A percentile compares a stretch with the other conserved stretches of the same genome.
These are phyloP conservation scores for Siphamia tubifer DNA, from an alignment of 2,113 vertebrate genomes.

Conservation along the genomic window DNA sequence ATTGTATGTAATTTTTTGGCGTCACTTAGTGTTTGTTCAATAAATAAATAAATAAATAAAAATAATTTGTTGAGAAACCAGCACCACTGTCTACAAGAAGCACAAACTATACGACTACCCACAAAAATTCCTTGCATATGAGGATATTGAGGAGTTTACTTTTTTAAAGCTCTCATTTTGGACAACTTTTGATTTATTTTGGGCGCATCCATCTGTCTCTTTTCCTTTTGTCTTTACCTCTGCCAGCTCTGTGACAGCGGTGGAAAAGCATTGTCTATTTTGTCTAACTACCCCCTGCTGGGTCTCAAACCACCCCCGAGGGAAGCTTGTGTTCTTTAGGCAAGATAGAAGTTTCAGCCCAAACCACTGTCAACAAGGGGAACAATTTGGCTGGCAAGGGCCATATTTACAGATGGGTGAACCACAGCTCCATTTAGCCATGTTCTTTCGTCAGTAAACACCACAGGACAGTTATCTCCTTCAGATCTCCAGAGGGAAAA, in stretches of 20 bases:
- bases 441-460: conserved; percentile 72
- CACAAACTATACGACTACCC: conserved; percentile 3
- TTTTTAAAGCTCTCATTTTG: conserved; percentile 43
- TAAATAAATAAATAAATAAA: too few relatives aligned
- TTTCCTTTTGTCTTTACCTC: conserved; percentile 40
- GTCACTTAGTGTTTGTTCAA: too few relatives aligned
- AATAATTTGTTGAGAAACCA: background rate
- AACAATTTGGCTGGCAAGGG: conserved; percentile 77
- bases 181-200: conserved; percentile 65
- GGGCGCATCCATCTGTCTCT: conserved; percentile 46
- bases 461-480: conserved; percentile 56
- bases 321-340: conserved; percentile 66
- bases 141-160: conserved; percentile 13
- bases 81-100: background rate
- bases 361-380: conserved; percentile 81
- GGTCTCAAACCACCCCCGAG: conserved; percentile 61
- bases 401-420: conserved; percentile 78
- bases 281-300: conserved; percentile 69
- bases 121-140: background rate
- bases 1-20: too few relatives aligned
- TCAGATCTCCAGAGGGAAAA: conserved; percentile 68
- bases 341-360: conserved; percentile 62
- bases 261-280: conserved; percentile 71
- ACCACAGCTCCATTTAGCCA: conserved; percentile 78
- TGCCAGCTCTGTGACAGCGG: conserved; percentile 58